phyloP scores from a whole-genome alignment of 1,140 invertebrate genomes.

The Meloidogyne exigua region DNA sequence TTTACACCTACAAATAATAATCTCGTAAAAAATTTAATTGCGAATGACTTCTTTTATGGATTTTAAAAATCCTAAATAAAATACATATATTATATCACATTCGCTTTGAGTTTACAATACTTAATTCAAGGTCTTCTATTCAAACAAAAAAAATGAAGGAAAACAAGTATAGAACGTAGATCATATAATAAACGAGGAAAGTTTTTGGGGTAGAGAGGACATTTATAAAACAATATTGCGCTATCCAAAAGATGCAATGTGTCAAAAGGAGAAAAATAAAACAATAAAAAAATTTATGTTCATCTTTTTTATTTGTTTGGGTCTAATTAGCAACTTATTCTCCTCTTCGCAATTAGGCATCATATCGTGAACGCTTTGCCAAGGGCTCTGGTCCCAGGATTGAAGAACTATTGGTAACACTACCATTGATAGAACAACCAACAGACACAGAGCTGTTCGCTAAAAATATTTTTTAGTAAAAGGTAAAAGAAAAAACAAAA shows the following conservation, averaged over 20 bases:
- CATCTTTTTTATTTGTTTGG: background rate
- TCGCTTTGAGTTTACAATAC: background rate
- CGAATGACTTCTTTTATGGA: background rate
- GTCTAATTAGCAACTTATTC: background rate
- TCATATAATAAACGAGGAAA: background rate
- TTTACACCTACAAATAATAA: background rate
- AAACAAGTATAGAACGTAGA: background rate
- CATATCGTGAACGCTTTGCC: slow-evolving; percentile 19
- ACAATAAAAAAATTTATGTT: background rate
- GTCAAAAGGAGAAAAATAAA: background rate
- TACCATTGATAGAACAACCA: slow-evolving; percentile 1
- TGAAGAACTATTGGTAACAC: background rate
- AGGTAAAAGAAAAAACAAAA: background rate
- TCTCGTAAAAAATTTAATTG: background rate
- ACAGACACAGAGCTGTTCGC: background rate
- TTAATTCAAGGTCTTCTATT: background rate
- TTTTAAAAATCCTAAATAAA: slow-evolving; percentile 1
- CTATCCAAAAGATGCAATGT: background rate
- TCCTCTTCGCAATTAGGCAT: background rate
- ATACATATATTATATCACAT: slow-evolving; percentile 1
- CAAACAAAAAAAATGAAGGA: background rate
- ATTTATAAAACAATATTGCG: slow-evolving; percentile 2
- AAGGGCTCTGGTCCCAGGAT: slow-evolving; percentile 6
- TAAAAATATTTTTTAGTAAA: background rate
- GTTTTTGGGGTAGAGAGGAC: background rate